Evolutionary conservation across 2,888 invertebrate species (phyloP).

Genomic region (Malthinus flaveolus): DNA sequence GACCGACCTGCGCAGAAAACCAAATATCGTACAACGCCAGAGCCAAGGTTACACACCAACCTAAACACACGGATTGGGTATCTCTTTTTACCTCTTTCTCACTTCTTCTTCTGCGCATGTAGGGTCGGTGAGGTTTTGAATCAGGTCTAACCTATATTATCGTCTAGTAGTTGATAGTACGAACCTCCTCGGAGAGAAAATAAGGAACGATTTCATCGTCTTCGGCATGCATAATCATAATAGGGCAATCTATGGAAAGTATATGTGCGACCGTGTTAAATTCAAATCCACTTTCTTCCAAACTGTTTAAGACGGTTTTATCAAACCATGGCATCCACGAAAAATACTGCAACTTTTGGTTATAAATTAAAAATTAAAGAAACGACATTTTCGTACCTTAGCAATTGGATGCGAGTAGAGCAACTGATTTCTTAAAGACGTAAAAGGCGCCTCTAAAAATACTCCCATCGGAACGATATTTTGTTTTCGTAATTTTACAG

Average conservation of each 20-base stretch:
- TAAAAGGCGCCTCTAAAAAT: constrained; percentile 47
- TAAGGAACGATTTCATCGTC: constrained; percentile 47
- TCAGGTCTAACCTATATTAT: background rate
- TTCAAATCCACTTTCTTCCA: constrained; percentile 69
- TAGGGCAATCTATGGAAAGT: constrained; percentile 66
- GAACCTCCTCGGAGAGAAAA: constrained; percentile 43
- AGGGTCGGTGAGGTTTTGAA: too few relatives aligned
- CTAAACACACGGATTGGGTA: too few relatives aligned
- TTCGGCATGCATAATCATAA: constrained; percentile 62
- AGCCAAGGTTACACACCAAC: too few relatives aligned
- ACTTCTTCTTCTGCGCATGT: too few relatives aligned
- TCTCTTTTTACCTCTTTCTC: too few relatives aligned
- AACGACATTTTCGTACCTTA: constrained; percentile 31
- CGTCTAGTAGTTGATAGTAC: background rate
- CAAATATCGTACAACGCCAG: too few relatives aligned
- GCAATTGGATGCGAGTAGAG: constrained; percentile 3
- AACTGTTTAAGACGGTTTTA: constrained; percentile 73
- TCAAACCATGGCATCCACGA: constrained; percentile 85
- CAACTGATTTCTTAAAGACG: constrained; percentile 42
- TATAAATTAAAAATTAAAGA: constrained; percentile 30
- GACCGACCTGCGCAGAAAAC: too few relatives aligned
- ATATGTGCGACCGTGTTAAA: constrained; percentile 81
- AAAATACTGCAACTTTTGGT: constrained; percentile 65
- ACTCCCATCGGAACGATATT: constrained; percentile 38
- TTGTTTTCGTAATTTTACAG: constrained; percentile 33